These are phyloP conservation scores for Oegoconia quadripuncta DNA, from an alignment of 2,888 invertebrate genomes.

Conservation along the genomic window DNA sequence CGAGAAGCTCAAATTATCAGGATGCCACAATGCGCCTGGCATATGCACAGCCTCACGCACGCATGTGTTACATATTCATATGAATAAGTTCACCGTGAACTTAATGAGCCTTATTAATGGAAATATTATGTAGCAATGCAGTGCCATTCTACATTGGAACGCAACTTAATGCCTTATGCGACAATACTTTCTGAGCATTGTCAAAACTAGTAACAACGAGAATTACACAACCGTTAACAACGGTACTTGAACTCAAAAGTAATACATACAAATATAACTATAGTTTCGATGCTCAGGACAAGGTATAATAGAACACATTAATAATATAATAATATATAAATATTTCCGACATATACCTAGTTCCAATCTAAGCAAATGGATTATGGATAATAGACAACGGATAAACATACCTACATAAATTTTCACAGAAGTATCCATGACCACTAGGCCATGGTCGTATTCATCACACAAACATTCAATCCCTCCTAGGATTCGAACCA, in stretches of 20 bases:
- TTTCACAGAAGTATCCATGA: not conserved
- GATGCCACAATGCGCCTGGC: conserved; percentile 10
- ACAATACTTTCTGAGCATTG: conserved; percentile 18
- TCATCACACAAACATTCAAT: too few relatives aligned
- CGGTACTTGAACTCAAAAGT: too few relatives aligned
- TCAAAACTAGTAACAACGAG: conserved; percentile 16
- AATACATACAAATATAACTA: too few relatives aligned
- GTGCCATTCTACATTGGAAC: conserved; percentile 19
- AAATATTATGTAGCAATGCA: conserved; percentile 29
- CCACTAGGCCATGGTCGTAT: not conserved
- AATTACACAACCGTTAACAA: conserved; percentile 19
- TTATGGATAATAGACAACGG: too few relatives aligned
- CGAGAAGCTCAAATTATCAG: conserved; percentile 23
- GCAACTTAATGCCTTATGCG: conserved; percentile 18
- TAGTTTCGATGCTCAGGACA: too few relatives aligned
- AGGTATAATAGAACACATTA: not conserved
- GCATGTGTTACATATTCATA: conserved; percentile 23
- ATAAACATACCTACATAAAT: too few relatives aligned
- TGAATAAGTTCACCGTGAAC: conserved; percentile 13
- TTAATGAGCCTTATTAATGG: conserved; percentile 18
- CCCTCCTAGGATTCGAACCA: too few relatives aligned
- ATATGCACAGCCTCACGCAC: conserved; percentile 11
- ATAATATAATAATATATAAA: not conserved
- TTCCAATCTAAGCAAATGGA: too few relatives aligned
- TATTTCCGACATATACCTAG: too few relatives aligned